These are phyloP conservation scores for Aurelia aurita complex sp. Pacific DNA, from an alignment of 30 jellyfish, hydroid and myxozoan genomes.

Conservation along the genomic window DNA sequence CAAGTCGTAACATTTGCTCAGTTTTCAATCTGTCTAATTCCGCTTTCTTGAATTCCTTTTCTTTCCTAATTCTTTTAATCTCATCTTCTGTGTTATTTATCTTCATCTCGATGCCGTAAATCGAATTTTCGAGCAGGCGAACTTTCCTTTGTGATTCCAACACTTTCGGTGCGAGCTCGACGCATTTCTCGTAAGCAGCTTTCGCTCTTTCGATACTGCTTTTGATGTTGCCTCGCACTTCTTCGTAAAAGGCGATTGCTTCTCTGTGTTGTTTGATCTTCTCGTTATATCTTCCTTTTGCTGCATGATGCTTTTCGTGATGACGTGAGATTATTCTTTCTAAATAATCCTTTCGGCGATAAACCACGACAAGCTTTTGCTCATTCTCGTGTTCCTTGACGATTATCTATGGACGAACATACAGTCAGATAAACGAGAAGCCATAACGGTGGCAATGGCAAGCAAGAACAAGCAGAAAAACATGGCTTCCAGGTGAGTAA, in stretches of 20 bases:
- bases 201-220: conserved; percentile 67
- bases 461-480: too few relatives aligned
- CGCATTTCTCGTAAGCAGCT: conserved; percentile 58
- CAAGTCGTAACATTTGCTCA: conserved; percentile 57
- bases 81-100: conserved; percentile 59
- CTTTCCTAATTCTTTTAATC: conserved; percentile 37
- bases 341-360: conserved; percentile 64
- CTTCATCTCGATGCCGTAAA: conserved; percentile 63
- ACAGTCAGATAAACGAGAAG: not conserved
- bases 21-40: conserved; percentile 50
- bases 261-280: conserved; percentile 49
- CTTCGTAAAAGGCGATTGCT: conserved; percentile 50
- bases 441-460: too few relatives aligned
- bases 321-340: conserved; percentile 57
- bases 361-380: conserved; percentile 61
- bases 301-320: conserved; percentile 36
- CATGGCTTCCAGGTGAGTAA: too few relatives aligned
- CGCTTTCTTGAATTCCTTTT: conserved; percentile 39
- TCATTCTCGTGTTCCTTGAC: conserved; percentile 57
- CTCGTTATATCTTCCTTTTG: conserved; percentile 32
- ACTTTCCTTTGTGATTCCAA: conserved; percentile 54
- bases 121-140: conserved; percentile 57
- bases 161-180: conserved; percentile 64
- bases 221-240: conserved; percentile 37
- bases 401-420: conserved; percentile 16